These are phyloP conservation scores for Megaceryle alcyon DNA, from an alignment of 2,797 vertebrate genomes.

Conservation along the genomic window DNA sequence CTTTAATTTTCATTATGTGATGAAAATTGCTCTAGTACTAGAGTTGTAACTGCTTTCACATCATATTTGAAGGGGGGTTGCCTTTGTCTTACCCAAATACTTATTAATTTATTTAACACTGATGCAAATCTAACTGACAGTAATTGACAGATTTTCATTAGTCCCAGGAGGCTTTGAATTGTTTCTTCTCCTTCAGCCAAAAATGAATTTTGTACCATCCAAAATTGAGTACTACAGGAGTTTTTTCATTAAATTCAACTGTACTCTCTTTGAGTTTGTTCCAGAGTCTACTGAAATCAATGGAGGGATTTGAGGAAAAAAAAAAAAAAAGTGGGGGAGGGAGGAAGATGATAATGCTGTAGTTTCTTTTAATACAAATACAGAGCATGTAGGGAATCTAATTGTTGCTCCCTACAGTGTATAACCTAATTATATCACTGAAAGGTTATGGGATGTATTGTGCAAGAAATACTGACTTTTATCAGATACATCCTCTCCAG, in stretches of 20 bases:
- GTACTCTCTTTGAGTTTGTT: not conserved
- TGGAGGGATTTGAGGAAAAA: not conserved
- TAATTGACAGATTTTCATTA: not conserved
- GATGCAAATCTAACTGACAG: not conserved
- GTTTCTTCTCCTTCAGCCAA: not conserved
- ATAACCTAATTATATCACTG: not conserved
- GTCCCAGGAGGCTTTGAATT: not conserved
- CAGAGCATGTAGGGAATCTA: not conserved
- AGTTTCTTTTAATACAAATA: not conserved
- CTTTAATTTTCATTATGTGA: not conserved
- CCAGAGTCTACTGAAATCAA: not conserved
- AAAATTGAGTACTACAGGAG: not conserved
- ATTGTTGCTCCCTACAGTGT: not conserved
- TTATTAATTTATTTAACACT: not conserved
- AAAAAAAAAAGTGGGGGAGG: fast-evolving
- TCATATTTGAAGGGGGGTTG: not conserved
- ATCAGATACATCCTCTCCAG: not conserved
- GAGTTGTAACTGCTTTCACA: not conserved
- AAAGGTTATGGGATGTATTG: not conserved
- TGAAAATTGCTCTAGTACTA: not conserved
- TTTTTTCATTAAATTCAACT: not conserved
- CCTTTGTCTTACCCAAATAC: not conserved
- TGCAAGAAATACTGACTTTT: not conserved
- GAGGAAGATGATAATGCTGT: not conserved
- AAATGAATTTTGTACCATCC: not conserved